Evolutionary conservation across 2,888 invertebrate genomes (phyloP), one percentile per base, ranked within the genome.

Genomic region (Entomobrya multifasciata): DNA sequence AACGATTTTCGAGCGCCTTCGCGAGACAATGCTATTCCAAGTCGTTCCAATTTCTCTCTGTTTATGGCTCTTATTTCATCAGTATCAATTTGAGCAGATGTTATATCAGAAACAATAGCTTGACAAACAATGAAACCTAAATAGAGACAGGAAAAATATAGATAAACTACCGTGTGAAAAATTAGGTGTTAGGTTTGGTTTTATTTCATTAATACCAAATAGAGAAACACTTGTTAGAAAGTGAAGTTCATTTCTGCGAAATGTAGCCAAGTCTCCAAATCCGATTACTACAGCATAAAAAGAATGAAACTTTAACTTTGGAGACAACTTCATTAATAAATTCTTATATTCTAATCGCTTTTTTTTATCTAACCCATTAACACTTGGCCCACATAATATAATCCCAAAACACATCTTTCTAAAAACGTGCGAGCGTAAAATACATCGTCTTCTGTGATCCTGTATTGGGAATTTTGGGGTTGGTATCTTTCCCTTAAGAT

Each of bases 211-310:
- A 2, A 17, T 78, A 88, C 88, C 89, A 77, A 89, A 83, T 11
- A 88, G 49, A 49, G 86, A 80, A 25, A 89, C 65, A 25, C 60
- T 27, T 17, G 76, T 67, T 4, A 62, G 30, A 30, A 62, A 62
- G 25, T 27, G 22, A 5, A 72, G n/a, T 49, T 82, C 65, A 13
- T 41, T 17, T 17, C 44, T 60, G 13, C 47, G 10, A 22, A 87
- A 77, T 0, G 74, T 60, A 1, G 87, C 79, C 60, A 89, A 52
- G 72, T 90, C 90, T 8, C 89, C 90, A 76, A 82, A 90, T 11
- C 90, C 90, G 82, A 90, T 89, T 0, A 88, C 87, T 55, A 76
- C n/a, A n/a, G n/a, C n/a, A n/a, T n/a, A n/a, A n/a, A n/a, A n/a
- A n/a, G n/a, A n/a, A n/a, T n/a, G n/a, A n/a, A n/a, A n/a, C n/a